A percentile compares a stretch with the other conserved stretches of the same genome.
Conservation (phyloP, 2,113 vertebrate species). For the Hassar affinis region DNA sequence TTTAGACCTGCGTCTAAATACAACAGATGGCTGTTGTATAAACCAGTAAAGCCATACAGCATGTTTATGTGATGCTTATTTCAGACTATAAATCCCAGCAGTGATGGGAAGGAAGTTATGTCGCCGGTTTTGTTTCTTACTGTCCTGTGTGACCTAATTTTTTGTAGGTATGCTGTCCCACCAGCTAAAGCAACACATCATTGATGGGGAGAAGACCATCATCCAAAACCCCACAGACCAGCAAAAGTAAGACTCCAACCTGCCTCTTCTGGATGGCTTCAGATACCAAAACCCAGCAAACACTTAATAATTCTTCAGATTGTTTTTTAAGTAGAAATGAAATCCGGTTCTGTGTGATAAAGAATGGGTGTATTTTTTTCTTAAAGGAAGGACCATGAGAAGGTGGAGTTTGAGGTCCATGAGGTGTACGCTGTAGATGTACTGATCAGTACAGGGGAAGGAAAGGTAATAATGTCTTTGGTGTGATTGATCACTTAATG, state of each 20-base stretch:
- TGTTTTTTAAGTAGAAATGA: no score
- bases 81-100: neutral
- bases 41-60: neutral
- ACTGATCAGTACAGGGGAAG: constrained; percentile 93
- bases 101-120: neutral
- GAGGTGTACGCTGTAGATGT: constrained; percentile 98
- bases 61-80: neutral
- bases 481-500: neutral
- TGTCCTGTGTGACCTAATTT: neutral
- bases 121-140: neutral
- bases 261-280: neutral
- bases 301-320: neutral
- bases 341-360: neutral
- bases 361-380: constrained; percentile 21
- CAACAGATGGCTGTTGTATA: neutral
- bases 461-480: constrained; percentile 79
- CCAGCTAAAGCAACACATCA: constrained; percentile 95
- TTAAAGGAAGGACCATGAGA: constrained; percentile 94
- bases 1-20: neutral
- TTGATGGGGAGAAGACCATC: constrained; percentile 98
- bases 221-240: constrained; percentile 97
- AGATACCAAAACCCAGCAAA: no score
- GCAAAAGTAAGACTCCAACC: constrained; percentile 78
- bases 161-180: constrained; percentile 91
- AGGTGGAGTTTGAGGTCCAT: constrained; percentile 95